These are phyloP conservation scores for Vidua chalybeata DNA, from an alignment of 2,113 vertebrate species.

Conservation along the genomic window DNA sequence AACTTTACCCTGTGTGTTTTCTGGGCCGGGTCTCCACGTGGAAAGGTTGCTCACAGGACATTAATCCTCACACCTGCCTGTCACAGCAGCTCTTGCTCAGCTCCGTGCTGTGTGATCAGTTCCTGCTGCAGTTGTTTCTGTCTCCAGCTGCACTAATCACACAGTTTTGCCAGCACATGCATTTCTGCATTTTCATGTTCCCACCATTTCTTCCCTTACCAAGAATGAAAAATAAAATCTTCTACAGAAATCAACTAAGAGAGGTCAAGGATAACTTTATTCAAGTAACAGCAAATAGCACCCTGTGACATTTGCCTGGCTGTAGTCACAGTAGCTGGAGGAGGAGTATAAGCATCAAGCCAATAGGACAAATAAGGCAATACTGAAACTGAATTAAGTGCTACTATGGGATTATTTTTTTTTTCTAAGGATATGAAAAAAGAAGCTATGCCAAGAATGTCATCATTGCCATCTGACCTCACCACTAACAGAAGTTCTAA, in stretches of 20 bases:
- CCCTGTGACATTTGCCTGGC: constrained; percentile 13
- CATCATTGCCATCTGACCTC: constrained; percentile 36
- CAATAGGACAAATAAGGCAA: constrained; percentile 63
- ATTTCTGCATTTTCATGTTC: not conserved
- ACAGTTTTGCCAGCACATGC: not conserved
- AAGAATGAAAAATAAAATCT: constrained; percentile 30
- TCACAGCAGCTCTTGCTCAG: not conserved
- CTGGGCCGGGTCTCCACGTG: not conserved
- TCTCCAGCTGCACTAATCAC: not conserved
- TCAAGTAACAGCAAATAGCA: not conserved
- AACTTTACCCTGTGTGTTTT: not conserved
- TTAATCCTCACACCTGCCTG: not conserved
- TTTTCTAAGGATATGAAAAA: constrained; percentile 6
- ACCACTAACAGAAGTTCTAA: constrained; percentile 17
- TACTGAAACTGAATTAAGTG: constrained; percentile 42
- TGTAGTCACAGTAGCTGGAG: constrained; percentile 10
- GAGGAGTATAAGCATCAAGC: not conserved
- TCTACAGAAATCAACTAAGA: not conserved
- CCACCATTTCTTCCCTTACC: not conserved
- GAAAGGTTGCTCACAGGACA: not conserved
- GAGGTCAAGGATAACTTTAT: not conserved
- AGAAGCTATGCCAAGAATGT: constrained; percentile 37
- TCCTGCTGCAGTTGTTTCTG: not conserved
- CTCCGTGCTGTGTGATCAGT: not conserved
- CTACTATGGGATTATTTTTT: constrained; percentile 43